Percentiles rank a stretch among this genome's conserved stretches.
Conservation (phyloP, 2,888 invertebrate species). For the Xylota segnis region DNA sequence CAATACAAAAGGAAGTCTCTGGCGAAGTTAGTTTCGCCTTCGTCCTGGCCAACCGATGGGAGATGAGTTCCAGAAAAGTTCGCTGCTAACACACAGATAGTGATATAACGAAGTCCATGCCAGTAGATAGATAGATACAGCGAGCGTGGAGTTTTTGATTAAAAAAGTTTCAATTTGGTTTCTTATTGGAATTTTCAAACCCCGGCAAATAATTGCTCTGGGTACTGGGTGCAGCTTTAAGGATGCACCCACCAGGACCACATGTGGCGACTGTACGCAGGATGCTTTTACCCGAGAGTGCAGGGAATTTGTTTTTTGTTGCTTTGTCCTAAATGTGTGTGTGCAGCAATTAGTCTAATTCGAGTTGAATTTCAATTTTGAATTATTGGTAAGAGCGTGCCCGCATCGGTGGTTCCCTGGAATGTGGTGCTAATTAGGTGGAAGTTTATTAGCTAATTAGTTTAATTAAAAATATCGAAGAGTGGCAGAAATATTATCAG, state of each 20-base stretch:
- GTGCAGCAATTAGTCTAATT: slow-evolving; percentile 59
- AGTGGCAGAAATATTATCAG: neutral
- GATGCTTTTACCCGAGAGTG: slow-evolving; percentile 34
- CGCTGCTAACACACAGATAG: slow-evolving; percentile 16
- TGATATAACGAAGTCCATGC: slow-evolving; percentile 17
- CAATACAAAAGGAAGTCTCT: slow-evolving; percentile 49
- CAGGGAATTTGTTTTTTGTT: slow-evolving; percentile 16
- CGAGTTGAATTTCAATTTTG: slow-evolving; percentile 37
- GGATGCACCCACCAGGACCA: slow-evolving; percentile 26
- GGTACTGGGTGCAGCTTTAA: slow-evolving; percentile 52
- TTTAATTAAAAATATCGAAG: slow-evolving; percentile 27
- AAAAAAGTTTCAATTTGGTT: slow-evolving; percentile 76
- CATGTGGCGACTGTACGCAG: slow-evolving; percentile 22
- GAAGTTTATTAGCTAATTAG: slow-evolving; percentile 58
- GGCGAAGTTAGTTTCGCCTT: slow-evolving; percentile 30
- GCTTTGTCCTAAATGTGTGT: neutral
- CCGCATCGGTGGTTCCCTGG: slow-evolving; percentile 17
- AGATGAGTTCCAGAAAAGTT: slow-evolving; percentile 50
- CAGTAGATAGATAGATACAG: slow-evolving; percentile 18
- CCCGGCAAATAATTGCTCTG: slow-evolving; percentile 62
- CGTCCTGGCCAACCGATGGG: slow-evolving; percentile 13
- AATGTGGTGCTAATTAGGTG: slow-evolving; percentile 44
- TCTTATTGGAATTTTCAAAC: slow-evolving; percentile 71
- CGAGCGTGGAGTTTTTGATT: slow-evolving; percentile 70
- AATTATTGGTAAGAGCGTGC: slow-evolving; percentile 18